A percentile compares a stretch with the other conserved stretches of the same genome.
Conservation (phyloP, 2,797 vertebrate genomes). For the Astyanax mexicanus region DNA sequence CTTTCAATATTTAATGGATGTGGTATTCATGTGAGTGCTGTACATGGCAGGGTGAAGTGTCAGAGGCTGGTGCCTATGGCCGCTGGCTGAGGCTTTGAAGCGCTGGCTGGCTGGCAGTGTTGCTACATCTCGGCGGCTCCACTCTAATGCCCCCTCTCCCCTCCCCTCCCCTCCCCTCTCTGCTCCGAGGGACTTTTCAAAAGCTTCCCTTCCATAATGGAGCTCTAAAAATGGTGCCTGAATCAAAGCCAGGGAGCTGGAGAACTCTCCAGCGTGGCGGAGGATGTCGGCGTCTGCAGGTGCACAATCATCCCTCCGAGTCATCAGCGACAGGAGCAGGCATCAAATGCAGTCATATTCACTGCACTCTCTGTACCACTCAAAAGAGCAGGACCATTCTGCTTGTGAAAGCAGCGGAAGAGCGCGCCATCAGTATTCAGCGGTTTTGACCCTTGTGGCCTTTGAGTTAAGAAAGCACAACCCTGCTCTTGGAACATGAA, state of each 20-base stretch:
- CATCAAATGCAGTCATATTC: constrained; percentile 32
- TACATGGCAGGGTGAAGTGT: constrained; percentile 36
- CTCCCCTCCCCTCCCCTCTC: not conserved
- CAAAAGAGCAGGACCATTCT: constrained; percentile 3
- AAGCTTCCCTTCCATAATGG: constrained; percentile 46
- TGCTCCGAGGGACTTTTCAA: constrained; percentile 48
- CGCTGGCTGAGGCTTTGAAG: constrained; percentile 52
- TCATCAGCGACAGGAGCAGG: constrained; percentile 31
- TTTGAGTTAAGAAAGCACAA: constrained; percentile 30
- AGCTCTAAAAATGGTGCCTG: constrained; percentile 47
- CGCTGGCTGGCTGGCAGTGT: constrained; percentile 22
- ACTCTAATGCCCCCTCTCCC: constrained; percentile 32
- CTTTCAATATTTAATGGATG: constrained; percentile 59
- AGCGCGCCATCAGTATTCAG: constrained; percentile 25
- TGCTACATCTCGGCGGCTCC: constrained; percentile 41
- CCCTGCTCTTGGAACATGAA: constrained; percentile 20
- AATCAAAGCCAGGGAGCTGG: constrained; percentile 50
- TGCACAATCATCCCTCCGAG: constrained; percentile 34
- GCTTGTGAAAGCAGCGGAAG: not conserved
- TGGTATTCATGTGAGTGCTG: constrained; percentile 52
- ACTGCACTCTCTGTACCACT: constrained; percentile 1
- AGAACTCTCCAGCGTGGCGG: constrained; percentile 32
- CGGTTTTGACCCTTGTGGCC: constrained; percentile 17
- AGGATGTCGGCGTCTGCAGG: constrained; percentile 48
- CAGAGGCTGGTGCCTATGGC: constrained; percentile 42